Conservation (phyloP, 2,797 vertebrate species). For the Thamnophis elegans region DNA sequence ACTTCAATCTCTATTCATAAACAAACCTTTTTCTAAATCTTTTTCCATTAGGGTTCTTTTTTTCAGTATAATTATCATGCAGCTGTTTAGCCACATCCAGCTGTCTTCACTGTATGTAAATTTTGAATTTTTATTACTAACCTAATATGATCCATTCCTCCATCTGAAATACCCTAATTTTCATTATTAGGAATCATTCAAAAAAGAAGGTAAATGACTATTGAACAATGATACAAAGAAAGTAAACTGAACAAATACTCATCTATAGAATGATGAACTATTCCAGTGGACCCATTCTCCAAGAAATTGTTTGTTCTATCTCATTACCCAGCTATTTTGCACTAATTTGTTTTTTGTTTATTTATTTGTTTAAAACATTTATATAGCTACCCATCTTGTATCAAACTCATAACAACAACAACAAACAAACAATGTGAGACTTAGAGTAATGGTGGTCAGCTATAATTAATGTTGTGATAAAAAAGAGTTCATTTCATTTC, state of each 20-base stretch:
- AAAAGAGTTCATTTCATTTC: background rate
- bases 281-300: background rate
- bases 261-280: background rate
- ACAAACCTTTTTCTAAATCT: background rate
- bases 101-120: background rate
- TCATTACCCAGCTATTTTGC: background rate
- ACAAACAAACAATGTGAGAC: background rate
- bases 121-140: background rate
- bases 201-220: background rate
- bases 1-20: slow-evolving; percentile 31
- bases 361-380: background rate
- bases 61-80: background rate
- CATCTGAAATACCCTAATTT: background rate
- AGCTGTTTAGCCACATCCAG: background rate
- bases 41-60: slow-evolving; percentile 2
- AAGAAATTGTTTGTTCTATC: background rate
- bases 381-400: background rate
- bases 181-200: background rate
- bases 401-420: background rate
- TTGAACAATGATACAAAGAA: background rate
- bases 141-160: background rate
- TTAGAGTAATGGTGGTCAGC: background rate
- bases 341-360: background rate
- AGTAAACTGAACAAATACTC: background rate
- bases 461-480: background rate